Evolutionary conservation across 2,888 invertebrate genomes (phyloP).

Genomic region (Pocota personata): DNA sequence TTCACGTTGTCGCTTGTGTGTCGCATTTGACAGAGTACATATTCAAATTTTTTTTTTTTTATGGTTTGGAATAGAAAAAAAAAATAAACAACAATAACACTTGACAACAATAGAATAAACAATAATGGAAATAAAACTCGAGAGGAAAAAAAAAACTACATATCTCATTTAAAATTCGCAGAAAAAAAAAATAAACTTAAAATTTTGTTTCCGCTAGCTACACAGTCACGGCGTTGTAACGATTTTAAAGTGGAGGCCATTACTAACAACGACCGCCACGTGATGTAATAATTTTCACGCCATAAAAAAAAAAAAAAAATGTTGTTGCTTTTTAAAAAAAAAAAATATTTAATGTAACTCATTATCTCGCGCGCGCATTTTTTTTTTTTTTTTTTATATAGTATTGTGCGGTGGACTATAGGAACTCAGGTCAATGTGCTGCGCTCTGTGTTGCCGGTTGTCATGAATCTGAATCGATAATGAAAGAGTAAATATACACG

Average conservation of each 20-base stretch:
- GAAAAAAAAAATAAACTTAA: slow-evolving; percentile 6
- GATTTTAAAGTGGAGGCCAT: slow-evolving; percentile 30
- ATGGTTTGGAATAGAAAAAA: not conserved
- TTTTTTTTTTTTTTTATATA: slow-evolving; percentile 7
- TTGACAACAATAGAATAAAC: slow-evolving; percentile 39
- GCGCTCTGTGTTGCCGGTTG: slow-evolving; percentile 42
- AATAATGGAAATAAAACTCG: not conserved
- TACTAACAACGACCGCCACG: slow-evolving; percentile 52
- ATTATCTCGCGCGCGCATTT: slow-evolving; percentile 59
- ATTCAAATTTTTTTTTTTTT: not conserved
- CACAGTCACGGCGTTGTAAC: slow-evolving; percentile 44
- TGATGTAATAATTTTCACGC: slow-evolving; percentile 57
- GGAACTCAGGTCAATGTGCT: slow-evolving; percentile 66
- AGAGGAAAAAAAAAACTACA: slow-evolving; percentile 6
- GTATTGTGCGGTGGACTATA: slow-evolving; percentile 51
- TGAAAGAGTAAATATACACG: slow-evolving; percentile 19
- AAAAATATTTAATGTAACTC: slow-evolving; percentile 51
- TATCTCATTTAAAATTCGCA: slow-evolving; percentile 7
- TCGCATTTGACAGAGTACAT: slow-evolving; percentile 15
- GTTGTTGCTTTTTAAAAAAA: not conserved
- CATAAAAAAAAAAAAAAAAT: slow-evolving; percentile 6
- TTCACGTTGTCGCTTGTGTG: not conserved
- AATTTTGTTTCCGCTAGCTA: slow-evolving; percentile 48
- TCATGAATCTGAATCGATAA: slow-evolving; percentile 65
- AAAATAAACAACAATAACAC: slow-evolving; percentile 15